These are phyloP conservation scores for Lateolabrax maculatus DNA, from an alignment of 2,797 vertebrate species.

Conservation along the genomic window DNA sequence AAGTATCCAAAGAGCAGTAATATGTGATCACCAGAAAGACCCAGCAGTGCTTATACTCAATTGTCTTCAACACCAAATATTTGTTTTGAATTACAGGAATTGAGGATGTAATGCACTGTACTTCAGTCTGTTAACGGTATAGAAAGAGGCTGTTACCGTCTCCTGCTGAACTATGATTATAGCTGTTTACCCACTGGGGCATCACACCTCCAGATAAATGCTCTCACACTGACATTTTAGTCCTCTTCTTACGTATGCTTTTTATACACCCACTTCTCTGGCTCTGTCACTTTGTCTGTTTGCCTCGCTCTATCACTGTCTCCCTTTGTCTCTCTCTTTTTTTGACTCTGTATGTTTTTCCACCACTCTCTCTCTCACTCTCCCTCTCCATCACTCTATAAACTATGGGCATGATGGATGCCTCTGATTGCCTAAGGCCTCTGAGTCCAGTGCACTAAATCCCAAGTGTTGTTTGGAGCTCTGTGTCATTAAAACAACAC, in stretches of 20 bases:
- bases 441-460: slow-evolving; percentile 58
- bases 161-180: slow-evolving; percentile 67
- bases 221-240: slow-evolving; percentile 72
- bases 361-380: slow-evolving; percentile 15
- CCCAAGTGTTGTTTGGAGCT: slow-evolving; percentile 42
- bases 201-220: slow-evolving; percentile 75
- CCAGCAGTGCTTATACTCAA: too few species aligned
- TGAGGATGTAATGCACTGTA: slow-evolving; percentile 46
- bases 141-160: slow-evolving; percentile 57
- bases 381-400: slow-evolving; percentile 57
- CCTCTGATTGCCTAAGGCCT: slow-evolving; percentile 68
- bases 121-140: slow-evolving; percentile 51
- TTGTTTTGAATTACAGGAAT: slow-evolving; percentile 37
- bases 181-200: slow-evolving; percentile 67
- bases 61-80: slow-evolving; percentile 15
- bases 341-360: slow-evolving; percentile 35
- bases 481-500: slow-evolving; percentile 69
- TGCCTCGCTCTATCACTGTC: slow-evolving; percentile 58
- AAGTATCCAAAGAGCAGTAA: too few species aligned
- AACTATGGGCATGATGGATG: slow-evolving; percentile 70
- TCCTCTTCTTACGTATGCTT: slow-evolving; percentile 68
- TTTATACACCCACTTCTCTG: slow-evolving; percentile 74
- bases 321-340: slow-evolving; percentile 49
- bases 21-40: too few species aligned
- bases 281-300: slow-evolving; percentile 58